Conservation (phyloP, 2,888 invertebrate species). For the Tridacna gigas region DNA sequence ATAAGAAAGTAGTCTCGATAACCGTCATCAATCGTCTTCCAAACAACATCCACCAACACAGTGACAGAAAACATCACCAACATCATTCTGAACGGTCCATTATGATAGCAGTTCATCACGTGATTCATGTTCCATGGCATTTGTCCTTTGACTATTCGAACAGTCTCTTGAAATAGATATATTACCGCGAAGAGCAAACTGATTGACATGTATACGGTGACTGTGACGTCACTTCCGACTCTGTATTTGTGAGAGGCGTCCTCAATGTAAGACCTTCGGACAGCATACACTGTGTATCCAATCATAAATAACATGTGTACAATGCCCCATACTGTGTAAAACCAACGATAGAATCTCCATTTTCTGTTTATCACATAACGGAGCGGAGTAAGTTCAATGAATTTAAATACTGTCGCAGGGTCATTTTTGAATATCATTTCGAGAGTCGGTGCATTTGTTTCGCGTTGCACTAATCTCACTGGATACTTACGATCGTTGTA, state of each 20-base stretch:
- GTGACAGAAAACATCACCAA: conserved; percentile 50
- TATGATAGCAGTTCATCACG: conserved; percentile 63
- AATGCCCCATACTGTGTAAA: conserved; percentile 56
- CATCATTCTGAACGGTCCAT: conserved; percentile 59
- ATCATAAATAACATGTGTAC: conserved; percentile 60
- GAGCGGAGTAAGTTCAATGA: conserved; percentile 60
- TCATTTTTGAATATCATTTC: conserved; percentile 63
- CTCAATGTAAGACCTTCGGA: conserved; percentile 30
- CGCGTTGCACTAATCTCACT: neutral
- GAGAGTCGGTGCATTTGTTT: conserved; percentile 46
- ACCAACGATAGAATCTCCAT: conserved; percentile 58
- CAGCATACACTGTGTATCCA: conserved; percentile 49
- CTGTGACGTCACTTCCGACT: conserved; percentile 37
- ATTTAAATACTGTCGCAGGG: conserved; percentile 51
- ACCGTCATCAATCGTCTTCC: conserved; percentile 30
- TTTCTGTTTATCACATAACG: conserved; percentile 62
- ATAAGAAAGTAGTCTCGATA: conserved; percentile 59
- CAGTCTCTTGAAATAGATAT: conserved; percentile 48
- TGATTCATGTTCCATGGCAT: conserved; percentile 58
- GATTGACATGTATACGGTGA: conserved; percentile 40
- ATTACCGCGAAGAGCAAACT: conserved; percentile 31
- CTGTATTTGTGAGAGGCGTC: neutral
- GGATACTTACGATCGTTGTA: neutral
- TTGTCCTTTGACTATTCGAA: conserved; percentile 39
- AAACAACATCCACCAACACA: conserved; percentile 50